These are phyloP conservation scores for Daktulosphaira vitifoliae DNA, from an alignment of 1,140 invertebrate species.

Conservation along the genomic window DNA sequence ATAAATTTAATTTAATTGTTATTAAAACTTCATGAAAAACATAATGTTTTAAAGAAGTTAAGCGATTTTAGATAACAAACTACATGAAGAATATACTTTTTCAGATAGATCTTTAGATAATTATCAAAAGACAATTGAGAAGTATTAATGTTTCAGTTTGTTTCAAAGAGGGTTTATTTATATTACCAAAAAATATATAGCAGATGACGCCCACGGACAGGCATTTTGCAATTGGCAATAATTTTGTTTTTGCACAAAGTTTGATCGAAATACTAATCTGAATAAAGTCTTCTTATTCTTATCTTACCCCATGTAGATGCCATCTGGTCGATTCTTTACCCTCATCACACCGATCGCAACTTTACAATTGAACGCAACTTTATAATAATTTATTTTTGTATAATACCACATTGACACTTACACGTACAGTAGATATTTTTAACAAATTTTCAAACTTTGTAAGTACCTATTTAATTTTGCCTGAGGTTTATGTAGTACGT, in stretches of 20 bases:
- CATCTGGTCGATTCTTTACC: constrained; percentile 16
- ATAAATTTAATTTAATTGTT: too few relatives aligned
- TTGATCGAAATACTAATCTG: constrained; percentile 32
- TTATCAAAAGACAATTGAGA: too few relatives aligned
- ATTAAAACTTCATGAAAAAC: too few relatives aligned
- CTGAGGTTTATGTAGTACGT: too few relatives aligned
- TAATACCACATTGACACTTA: background rate
- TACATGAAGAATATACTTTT: too few relatives aligned
- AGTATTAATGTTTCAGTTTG: too few relatives aligned
- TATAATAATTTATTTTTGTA: background rate
- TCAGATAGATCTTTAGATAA: too few relatives aligned
- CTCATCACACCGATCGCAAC: background rate
- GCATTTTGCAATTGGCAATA: background rate
- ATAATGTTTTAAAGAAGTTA: too few relatives aligned
- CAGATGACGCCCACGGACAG: constrained; percentile 29
- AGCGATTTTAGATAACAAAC: too few relatives aligned
- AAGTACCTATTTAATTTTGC: too few relatives aligned
- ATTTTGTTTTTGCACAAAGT: constrained; percentile 12
- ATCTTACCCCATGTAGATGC: background rate
- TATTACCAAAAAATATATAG: background rate
- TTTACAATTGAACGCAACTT: background rate
- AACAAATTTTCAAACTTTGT: too few relatives aligned
- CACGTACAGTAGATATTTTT: background rate
- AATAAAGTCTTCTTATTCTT: constrained; percentile 24
- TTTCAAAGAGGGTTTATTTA: background rate